A percentile compares a stretch with the other conserved stretches of the same genome.
Conservation (phyloP, 2,797 vertebrate genomes). For the Tamandua tetradactyla region DNA sequence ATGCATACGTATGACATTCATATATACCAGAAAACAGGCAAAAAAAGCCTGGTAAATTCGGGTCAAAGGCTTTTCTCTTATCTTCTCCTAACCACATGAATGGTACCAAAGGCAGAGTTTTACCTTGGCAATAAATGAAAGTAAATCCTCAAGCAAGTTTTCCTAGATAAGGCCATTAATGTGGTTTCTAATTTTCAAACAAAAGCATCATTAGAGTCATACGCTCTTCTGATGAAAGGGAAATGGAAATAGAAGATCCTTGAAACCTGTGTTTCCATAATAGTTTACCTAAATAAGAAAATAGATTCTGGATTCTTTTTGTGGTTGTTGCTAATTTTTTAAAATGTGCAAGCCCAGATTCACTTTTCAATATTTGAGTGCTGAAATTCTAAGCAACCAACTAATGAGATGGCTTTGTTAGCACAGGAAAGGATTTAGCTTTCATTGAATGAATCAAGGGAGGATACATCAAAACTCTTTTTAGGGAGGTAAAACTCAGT, state of each 20-base stretch:
- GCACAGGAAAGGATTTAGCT: neutral
- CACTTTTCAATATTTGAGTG: neutral
- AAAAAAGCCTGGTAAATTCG: neutral
- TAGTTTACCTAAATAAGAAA: neutral
- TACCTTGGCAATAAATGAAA: constrained; percentile 47
- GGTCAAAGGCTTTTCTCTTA: neutral
- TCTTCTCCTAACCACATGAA: neutral
- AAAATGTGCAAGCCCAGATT: neutral
- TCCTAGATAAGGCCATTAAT: neutral
- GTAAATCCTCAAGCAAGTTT: neutral
- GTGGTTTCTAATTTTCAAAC: constrained; percentile 57
- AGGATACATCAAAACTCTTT: neutral
- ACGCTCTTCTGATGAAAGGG: constrained; percentile 48
- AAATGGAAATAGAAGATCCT: constrained; percentile 33
- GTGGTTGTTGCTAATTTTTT: neutral
- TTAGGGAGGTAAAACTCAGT: neutral
- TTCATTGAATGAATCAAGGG: neutral
- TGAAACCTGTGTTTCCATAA: neutral
- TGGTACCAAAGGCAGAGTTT: neutral
- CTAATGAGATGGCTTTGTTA: neutral
- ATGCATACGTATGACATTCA: neutral
- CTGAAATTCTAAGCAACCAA: neutral
- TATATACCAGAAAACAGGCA: neutral
- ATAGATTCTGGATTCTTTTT: neutral
- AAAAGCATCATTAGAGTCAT: constrained; percentile 16